These are phyloP conservation scores for Molanna angustata DNA, from an alignment of 2,888 invertebrate genomes.

Conservation along the genomic window DNA sequence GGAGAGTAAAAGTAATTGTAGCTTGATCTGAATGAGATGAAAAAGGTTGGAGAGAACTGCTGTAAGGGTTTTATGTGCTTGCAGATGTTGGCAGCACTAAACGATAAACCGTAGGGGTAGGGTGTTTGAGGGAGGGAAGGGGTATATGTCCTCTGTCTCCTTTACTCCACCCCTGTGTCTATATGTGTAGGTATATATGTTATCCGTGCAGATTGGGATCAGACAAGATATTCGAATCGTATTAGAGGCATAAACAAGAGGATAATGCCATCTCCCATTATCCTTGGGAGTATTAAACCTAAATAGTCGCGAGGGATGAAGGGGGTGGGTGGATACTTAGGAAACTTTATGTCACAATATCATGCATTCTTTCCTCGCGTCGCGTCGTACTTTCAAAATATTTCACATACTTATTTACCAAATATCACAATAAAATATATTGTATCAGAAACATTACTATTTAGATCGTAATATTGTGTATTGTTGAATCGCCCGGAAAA, in stretches of 20 bases:
- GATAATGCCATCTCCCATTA: slow-evolving; percentile 31
- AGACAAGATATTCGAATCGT: slow-evolving; percentile 33
- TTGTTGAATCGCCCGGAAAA: too few relatives aligned
- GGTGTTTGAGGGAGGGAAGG: slow-evolving; percentile 1
- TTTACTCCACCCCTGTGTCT: not conserved
- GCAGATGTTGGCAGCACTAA: slow-evolving; percentile 27
- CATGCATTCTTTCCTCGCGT: too few relatives aligned
- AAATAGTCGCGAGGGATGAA: slow-evolving; percentile 8
- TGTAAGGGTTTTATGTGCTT: slow-evolving; percentile 21
- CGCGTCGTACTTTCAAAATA: too few relatives aligned
- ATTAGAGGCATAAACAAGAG: slow-evolving; percentile 33
- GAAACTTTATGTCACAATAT: slow-evolving; percentile 25
- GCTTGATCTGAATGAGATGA: too few relatives aligned
- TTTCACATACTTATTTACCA: too few relatives aligned
- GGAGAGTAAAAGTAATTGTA: too few relatives aligned
- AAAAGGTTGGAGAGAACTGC: too few relatives aligned
- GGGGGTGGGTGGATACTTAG: slow-evolving; percentile 10
- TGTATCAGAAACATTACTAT: too few relatives aligned
- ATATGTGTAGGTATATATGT: not conserved
- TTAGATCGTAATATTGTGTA: too few relatives aligned
- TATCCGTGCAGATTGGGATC: slow-evolving; percentile 18
- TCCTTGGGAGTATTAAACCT: slow-evolving; percentile 23
- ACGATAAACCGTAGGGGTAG: slow-evolving; percentile 18
- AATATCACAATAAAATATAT: too few relatives aligned
- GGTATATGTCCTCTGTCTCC: not conserved